These are phyloP conservation scores for Madoqua kirkii DNA, from an alignment of 2,113 vertebrate species.

Conservation along the genomic window DNA sequence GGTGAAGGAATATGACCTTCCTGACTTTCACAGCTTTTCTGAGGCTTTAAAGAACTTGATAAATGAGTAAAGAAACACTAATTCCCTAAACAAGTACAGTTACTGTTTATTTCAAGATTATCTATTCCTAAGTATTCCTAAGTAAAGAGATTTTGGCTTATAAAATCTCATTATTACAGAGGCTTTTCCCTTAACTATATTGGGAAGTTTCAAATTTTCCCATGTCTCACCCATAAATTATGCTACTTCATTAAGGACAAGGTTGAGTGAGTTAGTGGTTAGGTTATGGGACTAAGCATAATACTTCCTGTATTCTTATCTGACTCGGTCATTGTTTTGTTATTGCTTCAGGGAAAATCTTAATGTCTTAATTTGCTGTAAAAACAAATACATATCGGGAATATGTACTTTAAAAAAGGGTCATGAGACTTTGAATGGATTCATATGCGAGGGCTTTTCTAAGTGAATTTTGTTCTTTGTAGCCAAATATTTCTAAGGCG, in stretches of 20 bases:
- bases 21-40: background rate
- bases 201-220: slow-evolving; percentile 53
- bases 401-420: slow-evolving; percentile 56
- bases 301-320: slow-evolving; percentile 66
- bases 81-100: background rate
- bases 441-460: slow-evolving; percentile 14
- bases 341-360: slow-evolving; percentile 56
- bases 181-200: background rate
- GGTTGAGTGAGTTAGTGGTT: slow-evolving; percentile 46
- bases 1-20: background rate
- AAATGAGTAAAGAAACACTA: background rate
- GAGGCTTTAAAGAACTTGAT: background rate
- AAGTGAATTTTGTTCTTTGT: slow-evolving; percentile 37
- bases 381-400: slow-evolving; percentile 50
- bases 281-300: slow-evolving; percentile 19
- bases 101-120: background rate
- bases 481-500: slow-evolving; percentile 39
- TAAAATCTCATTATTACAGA: background rate
- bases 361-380: slow-evolving; percentile 58
- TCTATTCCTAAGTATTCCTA: background rate
- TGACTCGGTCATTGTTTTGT: slow-evolving; percentile 57
- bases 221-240: slow-evolving; percentile 14
- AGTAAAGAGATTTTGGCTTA: slow-evolving; percentile 2
- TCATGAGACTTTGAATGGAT: slow-evolving; percentile 30
- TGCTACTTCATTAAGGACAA: slow-evolving; percentile 47